Conservation (phyloP, 2,797 vertebrate species). For the Melanotaenia maccullochi region DNA sequence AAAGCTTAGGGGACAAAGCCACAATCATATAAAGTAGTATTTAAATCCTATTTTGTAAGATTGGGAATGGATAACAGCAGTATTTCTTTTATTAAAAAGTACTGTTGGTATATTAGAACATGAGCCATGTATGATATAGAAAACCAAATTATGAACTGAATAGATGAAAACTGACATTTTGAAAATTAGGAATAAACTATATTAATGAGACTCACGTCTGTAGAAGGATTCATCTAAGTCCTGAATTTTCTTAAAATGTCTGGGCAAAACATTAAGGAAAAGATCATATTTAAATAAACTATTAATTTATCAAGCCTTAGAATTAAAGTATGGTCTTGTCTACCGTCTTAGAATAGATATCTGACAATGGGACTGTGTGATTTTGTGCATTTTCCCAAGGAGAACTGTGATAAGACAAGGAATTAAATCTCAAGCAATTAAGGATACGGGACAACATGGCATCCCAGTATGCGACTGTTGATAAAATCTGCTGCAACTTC, state of each 20-base stretch:
- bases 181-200: not conserved
- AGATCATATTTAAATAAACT: not conserved
- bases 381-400: not conserved
- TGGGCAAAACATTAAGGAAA: constrained; percentile 71
- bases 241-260: constrained; percentile 95
- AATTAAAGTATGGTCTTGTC: not conserved
- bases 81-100: not conserved
- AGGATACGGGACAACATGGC: constrained; percentile 93
- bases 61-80: not conserved
- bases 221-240: constrained; percentile 93
- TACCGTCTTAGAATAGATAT: not conserved
- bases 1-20: not conserved
- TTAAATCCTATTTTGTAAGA: not conserved
- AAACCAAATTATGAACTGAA: not conserved
- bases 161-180: not conserved
- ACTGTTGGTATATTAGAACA: not conserved
- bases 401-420: not conserved
- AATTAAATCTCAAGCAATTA: constrained; percentile 32
- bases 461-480: constrained; percentile 88
- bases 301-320: not conserved
- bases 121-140: not conserved
- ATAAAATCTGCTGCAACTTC: constrained; percentile 93
- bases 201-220: constrained; percentile 85
- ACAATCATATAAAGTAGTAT: not conserved
- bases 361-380: not conserved